Evolutionary conservation across 2,888 invertebrate genomes (phyloP).

Genomic region (Papilio gigon): DNA sequence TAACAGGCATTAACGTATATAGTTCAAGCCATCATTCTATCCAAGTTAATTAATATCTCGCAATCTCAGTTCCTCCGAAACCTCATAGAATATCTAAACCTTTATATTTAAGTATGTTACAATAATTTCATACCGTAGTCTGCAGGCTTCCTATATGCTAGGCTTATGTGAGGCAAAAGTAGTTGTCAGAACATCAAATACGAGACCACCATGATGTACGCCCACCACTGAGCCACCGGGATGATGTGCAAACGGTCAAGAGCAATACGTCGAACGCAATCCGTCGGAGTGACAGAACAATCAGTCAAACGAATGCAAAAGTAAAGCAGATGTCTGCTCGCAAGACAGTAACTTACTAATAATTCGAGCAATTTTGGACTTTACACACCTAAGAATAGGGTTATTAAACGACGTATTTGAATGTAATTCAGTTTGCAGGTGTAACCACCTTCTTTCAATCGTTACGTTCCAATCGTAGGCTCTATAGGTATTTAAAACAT

Average conservation of each 20-base stretch:
- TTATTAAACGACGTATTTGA: too few relatives aligned
- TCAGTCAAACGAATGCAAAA: conserved; percentile 70
- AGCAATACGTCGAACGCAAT: conserved; percentile 36
- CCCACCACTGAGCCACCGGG: conserved; percentile 2
- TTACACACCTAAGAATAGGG: background rate
- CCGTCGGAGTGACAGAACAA: conserved; percentile 61
- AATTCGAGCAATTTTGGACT: background rate
- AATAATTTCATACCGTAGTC: too few relatives aligned
- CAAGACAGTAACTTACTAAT: background rate
- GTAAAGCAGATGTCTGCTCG: conserved; percentile 58
- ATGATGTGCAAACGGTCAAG: conserved; percentile 3
- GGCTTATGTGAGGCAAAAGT: background rate
- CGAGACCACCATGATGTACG: conserved; percentile 7
- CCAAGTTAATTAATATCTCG: too few relatives aligned
- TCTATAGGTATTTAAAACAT: conserved; percentile 9
- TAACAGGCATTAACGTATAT: background rate
- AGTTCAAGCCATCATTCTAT: too few relatives aligned
- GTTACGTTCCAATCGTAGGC: conserved; percentile 9
- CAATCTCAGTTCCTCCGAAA: too few relatives aligned
- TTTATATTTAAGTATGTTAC: too few relatives aligned
- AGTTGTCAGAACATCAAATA: background rate
- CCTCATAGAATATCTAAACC: too few relatives aligned
- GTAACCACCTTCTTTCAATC: conserved; percentile 5
- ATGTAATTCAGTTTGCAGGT: background rate
- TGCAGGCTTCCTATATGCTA: too few relatives aligned